A percentile compares a stretch with the other conserved stretches of the same genome.
phyloP scores from a whole-genome alignment of 2,797 vertebrate genomes.

The Propithecus deckenii region DNA sequence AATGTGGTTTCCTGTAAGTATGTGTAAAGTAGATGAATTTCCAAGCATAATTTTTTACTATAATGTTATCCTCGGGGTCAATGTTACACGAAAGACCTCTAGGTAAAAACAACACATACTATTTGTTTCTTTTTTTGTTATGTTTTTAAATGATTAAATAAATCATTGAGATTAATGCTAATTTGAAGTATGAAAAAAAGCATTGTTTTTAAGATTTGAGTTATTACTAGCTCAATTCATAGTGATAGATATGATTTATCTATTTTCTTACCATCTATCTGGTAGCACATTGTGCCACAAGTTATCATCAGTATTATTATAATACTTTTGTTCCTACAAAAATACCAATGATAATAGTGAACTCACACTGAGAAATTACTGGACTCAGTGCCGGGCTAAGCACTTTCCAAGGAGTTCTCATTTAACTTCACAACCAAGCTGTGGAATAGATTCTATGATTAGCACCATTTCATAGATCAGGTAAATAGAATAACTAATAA shows the following conservation, averaged over 20 bases:
- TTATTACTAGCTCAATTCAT: neutral
- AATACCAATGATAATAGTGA: neutral
- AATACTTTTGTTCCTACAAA: neutral
- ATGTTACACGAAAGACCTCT: neutral
- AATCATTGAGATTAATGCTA: neutral
- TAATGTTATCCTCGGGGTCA: neutral
- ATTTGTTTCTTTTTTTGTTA: neutral
- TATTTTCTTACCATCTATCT: neutral
- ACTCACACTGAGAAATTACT: neutral
- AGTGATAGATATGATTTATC: neutral
- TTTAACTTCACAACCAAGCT: neutral
- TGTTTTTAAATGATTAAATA: neutral
- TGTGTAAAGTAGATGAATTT: neutral
- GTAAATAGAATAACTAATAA: neutral
- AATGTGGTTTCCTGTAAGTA: accelerated
- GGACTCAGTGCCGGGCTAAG: neutral
- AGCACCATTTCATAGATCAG: neutral
- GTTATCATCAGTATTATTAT: neutral
- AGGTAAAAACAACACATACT: neutral
- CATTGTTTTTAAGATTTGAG: neutral
- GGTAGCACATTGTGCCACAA: neutral
- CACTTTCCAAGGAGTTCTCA: neutral
- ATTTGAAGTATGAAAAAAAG: neutral
- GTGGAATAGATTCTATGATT: neutral
- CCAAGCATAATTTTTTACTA: neutral